phyloP scores from a whole-genome alignment of 64 coral and sea anemone genomes.

The Pocillopora damicornis region DNA sequence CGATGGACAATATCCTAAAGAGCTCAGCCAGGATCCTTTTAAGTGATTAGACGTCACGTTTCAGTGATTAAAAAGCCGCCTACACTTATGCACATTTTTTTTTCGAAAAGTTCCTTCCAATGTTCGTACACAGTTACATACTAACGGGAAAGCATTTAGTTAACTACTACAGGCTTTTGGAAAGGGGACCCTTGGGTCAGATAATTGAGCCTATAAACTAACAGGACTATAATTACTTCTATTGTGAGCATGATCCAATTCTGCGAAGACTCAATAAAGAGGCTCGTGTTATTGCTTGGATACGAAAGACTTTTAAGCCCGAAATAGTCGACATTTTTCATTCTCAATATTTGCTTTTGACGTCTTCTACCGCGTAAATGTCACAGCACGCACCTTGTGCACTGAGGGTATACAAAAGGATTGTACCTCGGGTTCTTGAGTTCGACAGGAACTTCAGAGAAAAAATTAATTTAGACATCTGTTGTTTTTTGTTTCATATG shows the following conservation, averaged over 20 bases:
- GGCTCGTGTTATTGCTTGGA: neutral
- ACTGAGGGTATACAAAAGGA: neutral
- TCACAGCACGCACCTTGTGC: neutral
- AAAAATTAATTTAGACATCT: neutral
- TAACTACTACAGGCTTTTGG: neutral
- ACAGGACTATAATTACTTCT: neutral
- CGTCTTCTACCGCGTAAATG: neutral
- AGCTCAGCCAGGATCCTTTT: too few relatives aligned
- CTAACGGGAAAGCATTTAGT: neutral
- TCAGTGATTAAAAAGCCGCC: too few relatives aligned
- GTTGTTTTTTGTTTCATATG: conserved; percentile 21
- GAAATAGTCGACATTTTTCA: neutral
- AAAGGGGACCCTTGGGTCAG: neutral
- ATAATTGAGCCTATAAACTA: neutral
- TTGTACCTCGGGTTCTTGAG: neutral
- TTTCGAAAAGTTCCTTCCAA: too few relatives aligned
- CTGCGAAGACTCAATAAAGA: neutral
- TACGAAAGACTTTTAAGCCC: neutral
- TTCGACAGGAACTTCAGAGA: neutral
- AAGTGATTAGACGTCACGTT: too few relatives aligned
- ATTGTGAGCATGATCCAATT: neutral
- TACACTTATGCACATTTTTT: too few relatives aligned
- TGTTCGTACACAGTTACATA: too few relatives aligned
- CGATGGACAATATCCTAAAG: too few relatives aligned
- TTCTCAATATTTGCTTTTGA: neutral